Percentiles rank a stretch among this genome's conserved stretches.
phyloP scores from a whole-genome alignment of 1,140 invertebrate genomes.

The Dendrolimus punctatus region DNA sequence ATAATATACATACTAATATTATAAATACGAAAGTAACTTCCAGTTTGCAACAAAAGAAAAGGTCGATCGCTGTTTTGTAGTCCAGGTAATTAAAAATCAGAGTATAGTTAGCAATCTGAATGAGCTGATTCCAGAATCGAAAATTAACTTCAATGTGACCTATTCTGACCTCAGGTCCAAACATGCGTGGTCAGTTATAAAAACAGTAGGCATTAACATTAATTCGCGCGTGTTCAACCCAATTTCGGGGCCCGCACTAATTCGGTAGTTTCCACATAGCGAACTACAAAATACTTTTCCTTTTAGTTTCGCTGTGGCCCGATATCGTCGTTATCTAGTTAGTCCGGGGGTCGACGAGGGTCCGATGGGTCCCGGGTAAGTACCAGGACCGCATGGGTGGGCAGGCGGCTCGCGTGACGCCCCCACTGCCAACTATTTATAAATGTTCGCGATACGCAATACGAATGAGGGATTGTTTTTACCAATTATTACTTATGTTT shows the following conservation, averaged over 20 bases:
- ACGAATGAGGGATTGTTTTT: constrained; percentile 43
- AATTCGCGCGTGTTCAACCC: constrained; percentile 25
- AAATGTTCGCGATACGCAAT: constrained; percentile 31
- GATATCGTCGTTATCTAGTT: constrained; percentile 64
- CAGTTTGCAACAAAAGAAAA: too few species aligned
- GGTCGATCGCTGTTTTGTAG: too few species aligned
- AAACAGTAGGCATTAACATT: too few species aligned
- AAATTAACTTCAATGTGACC: background rate
- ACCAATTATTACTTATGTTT: constrained; percentile 49
- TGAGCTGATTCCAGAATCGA: too few species aligned
- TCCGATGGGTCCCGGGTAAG: constrained; percentile 34
- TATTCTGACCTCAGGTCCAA: constrained; percentile 1
- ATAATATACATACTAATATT: too few species aligned
- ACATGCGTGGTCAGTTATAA: constrained; percentile 1
- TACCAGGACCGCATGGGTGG: constrained; percentile 38
- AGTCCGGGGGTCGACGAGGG: constrained; percentile 26
- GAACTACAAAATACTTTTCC: constrained; percentile 54
- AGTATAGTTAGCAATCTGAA: too few species aligned
- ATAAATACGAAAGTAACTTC: too few species aligned
- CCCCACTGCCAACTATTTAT: constrained; percentile 39
- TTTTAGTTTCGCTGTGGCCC: constrained; percentile 49
- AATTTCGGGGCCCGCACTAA: constrained; percentile 32
- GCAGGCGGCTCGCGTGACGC: constrained; percentile 34
- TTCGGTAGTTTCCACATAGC: constrained; percentile 37
- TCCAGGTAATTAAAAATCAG: too few species aligned